Percentiles rank a stretch among this genome's conserved stretches.
Evolutionary conservation across 2,113 vertebrate species (phyloP).

Genomic region (Noctilio leporinus): DNA sequence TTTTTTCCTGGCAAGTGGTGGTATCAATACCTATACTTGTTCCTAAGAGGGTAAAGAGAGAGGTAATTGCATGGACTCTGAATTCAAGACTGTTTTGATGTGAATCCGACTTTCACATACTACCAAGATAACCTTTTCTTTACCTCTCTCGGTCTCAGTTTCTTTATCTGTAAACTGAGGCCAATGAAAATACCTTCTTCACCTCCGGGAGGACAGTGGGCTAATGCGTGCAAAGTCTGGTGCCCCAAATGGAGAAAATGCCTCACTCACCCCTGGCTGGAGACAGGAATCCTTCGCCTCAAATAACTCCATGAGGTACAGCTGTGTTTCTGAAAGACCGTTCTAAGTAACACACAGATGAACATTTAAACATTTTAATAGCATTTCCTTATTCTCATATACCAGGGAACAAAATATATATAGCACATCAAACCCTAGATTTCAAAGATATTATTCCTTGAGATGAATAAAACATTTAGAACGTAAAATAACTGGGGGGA

Average conservation of each 20-base stretch:
- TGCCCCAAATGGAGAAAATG: fast-evolving
- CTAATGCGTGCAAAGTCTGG: neutral
- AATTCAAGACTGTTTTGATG: neutral
- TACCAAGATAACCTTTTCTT: neutral
- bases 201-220: neutral
- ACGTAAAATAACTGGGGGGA: neutral
- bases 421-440: neutral
- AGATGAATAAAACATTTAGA: neutral
- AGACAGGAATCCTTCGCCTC: too few species aligned
- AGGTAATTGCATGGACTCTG: neutral
- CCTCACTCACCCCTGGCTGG: neutral
- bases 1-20: neutral
- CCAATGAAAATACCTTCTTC: neutral
- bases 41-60: neutral
- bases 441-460: neutral
- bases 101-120: neutral
- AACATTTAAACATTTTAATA: neutral
- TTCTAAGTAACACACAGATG: neutral
- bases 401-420: neutral
- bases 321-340: neutral
- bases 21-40: neutral
- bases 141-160: neutral
- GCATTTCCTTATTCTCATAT: neutral
- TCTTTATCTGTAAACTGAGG: neutral
- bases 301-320: neutral